Base-by-base conservation (phyloP, 2,888 invertebrate genomes). In the Hesperia comma region DNA sequence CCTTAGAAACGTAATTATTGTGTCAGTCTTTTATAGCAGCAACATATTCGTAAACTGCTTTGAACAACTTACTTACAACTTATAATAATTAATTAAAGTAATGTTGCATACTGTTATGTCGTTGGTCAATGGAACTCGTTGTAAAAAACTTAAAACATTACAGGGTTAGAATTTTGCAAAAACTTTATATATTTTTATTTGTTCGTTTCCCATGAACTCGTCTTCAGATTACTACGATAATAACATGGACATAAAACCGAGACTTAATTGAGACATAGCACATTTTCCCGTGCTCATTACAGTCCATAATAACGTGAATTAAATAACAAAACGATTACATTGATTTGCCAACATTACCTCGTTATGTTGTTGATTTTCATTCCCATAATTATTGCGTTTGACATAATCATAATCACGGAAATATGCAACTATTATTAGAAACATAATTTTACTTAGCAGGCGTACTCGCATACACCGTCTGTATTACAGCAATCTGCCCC, bases 331-430 rank as follows among this genome's bases (percentile, higher is more conserved):
- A 26, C 26, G 49, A 51, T 51, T 51, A 26, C 21, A 51, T 26
- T 51, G 21, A 51, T 51, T 51, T 51, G n/a, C 51, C 51, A 51
- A 51, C 51, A 51, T 51, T 26, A 26, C 1, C 26, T 51, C 12
- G 14, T 26, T 51, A 51, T 26, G 21, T 51, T 14, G 21, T 51
- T 21, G 51, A 49, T 37, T 15, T 37, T 14, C 41, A 41, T 64
- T 64, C 53, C 51, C 41, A 41, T 43, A 26, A 15, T 58, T 58
- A 21, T 58, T 58, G 43, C 64, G n/a, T 54, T 54, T 54, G 33
- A 53, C 33, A 55, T 60, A 66, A 66, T 60, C 64, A 60, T 19
- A 66, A 66, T 60, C 64, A 60, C 32, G 66, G 60, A 66, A 61
- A 54, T 46, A 43, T 19, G 60, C 60, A 64, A 64, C 37, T 54